Evolutionary conservation across 2,888 invertebrate genomes (phyloP).

Genomic region (Theodoxus fluviatilis): DNA sequence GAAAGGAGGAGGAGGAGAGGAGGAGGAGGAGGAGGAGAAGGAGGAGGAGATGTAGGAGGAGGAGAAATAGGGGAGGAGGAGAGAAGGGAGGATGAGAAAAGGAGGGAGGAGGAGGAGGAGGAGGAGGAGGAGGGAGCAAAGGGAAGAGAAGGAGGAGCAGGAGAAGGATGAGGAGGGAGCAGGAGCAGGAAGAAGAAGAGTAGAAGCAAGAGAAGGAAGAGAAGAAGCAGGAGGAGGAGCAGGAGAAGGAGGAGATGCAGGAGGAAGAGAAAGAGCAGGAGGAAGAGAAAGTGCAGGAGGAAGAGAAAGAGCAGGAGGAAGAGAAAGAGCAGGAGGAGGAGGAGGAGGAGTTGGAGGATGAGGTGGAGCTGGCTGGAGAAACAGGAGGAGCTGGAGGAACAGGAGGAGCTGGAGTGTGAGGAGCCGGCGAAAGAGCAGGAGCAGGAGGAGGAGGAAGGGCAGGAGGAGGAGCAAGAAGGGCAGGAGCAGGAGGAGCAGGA

Average conservation of each 20-base stretch:
- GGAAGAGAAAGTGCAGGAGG: no score
- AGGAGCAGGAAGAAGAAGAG: not conserved
- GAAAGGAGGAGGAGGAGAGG: not conserved
- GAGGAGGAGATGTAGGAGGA: not conserved
- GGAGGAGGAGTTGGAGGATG: not conserved
- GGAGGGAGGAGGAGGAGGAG: not conserved
- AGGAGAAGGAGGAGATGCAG: not conserved
- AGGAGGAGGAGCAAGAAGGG: no score
- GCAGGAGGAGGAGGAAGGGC: no score
- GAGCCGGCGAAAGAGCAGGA: no score
- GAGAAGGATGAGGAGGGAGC: not conserved
- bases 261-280: no score
- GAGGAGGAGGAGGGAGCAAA: no score
- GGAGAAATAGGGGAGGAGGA: not conserved
- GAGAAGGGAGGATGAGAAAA: not conserved
- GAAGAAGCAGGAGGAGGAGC: not conserved
- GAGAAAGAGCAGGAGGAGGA: not conserved
- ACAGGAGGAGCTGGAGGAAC: not conserved
- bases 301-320: not conserved
- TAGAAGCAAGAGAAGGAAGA: not conserved
- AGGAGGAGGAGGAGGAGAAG: not conserved
- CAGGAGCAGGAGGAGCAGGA: not conserved
- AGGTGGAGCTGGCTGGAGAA: not conserved
- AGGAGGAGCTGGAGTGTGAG: not conserved
- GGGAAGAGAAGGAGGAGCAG: not conserved